A percentile compares a stretch with the other conserved stretches of the same genome.
Conservation (phyloP, 2,113 vertebrate genomes). For the Platysteira castanea region DNA sequence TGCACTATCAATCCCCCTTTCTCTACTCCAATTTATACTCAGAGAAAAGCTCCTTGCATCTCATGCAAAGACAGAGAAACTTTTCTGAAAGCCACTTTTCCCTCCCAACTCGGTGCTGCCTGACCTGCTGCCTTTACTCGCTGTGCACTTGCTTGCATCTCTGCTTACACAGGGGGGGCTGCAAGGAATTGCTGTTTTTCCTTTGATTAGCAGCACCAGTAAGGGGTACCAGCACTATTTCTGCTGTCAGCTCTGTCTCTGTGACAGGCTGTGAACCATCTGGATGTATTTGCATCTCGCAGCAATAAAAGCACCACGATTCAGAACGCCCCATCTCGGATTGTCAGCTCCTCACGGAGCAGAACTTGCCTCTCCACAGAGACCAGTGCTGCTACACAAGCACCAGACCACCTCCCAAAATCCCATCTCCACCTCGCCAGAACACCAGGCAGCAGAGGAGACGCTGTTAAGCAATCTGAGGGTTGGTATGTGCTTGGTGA, state of each 20-base stretch:
- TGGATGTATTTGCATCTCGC: not conserved
- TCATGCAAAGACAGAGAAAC: not conserved
- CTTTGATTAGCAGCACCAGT: not conserved
- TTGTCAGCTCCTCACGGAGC: not conserved
- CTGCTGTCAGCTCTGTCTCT: not conserved
- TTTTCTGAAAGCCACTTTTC: not conserved
- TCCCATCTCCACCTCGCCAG: not conserved
- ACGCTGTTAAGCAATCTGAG: not conserved
- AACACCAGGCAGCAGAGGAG: not conserved
- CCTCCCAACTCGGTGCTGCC: rapidly evolving
- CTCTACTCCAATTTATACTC: not conserved
- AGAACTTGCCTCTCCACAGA: not conserved
- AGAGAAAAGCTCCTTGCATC: not conserved
- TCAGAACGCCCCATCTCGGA: not conserved
- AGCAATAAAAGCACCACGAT: not conserved
- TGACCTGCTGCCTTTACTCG: not conserved
- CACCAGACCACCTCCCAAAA: not conserved
- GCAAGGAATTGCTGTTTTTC: not conserved
- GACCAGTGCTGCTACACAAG: not conserved
- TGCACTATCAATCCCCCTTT: not conserved
- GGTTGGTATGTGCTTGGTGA: not conserved
- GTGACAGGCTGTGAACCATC: not conserved
- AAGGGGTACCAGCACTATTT: not conserved
- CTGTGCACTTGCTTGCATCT: not conserved
- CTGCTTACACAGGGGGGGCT: not conserved